Evolutionary conservation across 1,140 invertebrate genomes (phyloP), one percentile per base, ranked within the genome.

Genomic region (Hylaeus volcanicus): DNA sequence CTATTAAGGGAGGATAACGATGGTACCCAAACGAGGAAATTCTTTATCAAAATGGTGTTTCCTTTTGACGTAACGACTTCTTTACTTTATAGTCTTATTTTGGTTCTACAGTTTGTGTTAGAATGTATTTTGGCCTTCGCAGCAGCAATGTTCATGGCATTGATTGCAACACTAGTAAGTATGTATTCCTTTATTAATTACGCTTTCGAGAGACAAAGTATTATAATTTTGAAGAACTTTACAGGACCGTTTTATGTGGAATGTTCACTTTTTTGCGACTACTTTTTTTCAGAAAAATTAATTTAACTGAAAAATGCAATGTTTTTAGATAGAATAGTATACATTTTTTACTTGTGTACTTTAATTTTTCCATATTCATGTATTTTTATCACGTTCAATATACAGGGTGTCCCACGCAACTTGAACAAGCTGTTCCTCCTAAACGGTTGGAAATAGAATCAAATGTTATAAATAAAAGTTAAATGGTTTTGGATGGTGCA

Each of bases 1-100:
- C 8, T 15, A 61, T 39, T 51, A 3, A 45, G 15, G 0, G 56
- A 72, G 2, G n/a, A 8, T 41, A 2, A 15, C 11, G 6, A 4
- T 5, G 53, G 4, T 0, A n/a, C 69, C 15, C 39, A 74, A 12
- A 39, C 51, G 55, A 56, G 58, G 11, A 61, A 63, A 41, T 53
- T 78, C 1, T 51, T 78, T 55, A 9, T 78, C 14, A 79, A 43
- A 51, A 79, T 79, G 70, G 51, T 56, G 48, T 73, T 73, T 39
- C 77, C 70, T 0, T 79, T 79, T 9, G 43, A 58, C 6, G 39
- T n/a, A 5, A 73, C 60, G 1, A 5, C 12, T 5, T 73, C 70
- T 11, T 70, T 61, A 4, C 8, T 14, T 56, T 79, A 79, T 37
- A 70, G 65, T 45, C 39, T 73, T 64, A 55, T 79, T 58, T 26